Evolutionary conservation across 1,140 invertebrate species (phyloP), one percentile per base, ranked within the genome.

Genomic region (Procambarus clarkii): DNA sequence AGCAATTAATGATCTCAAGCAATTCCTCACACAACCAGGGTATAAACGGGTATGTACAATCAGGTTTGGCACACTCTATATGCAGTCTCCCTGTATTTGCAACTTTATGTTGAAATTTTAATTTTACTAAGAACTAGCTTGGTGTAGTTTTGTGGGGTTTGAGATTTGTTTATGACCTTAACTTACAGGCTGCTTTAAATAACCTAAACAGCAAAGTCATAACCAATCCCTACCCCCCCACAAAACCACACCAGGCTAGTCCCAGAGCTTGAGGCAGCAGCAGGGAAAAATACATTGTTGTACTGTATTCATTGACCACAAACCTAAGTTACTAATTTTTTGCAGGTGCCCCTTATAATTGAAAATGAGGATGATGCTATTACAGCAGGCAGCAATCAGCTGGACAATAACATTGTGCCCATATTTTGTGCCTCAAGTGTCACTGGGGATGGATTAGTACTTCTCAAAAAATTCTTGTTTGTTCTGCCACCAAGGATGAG

Each of bases 361-460:
- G 95, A 95, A 88, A 96, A 95, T 92, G 95, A 96, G 44, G 97
- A 97, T 94, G 97, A 97, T 94, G 96, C 96, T 24, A 96, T 97
- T 34, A 96, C 96, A 69, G 96, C 96, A 74, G 96, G 96, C 48
- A 95, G 95, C 3, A 96, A 96, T 93, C 95, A 96, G 92, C 94
- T 96, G 34, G 95, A 95, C 11, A 95, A 96, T 54, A 96, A 96
- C 34, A 83, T 97, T 84, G 96, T 98, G 74, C 98, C 99, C 13
- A 97, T 99, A 93, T 98, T 99, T 94, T 96, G 96, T 81, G 97
- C 99, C n/a, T 99, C 98, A n/a, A 98, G 97, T 94, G 98, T 99
- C 0, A 98, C 96, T 21, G 99, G 99, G 2, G 95, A 96, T 85
- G 98, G 98, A 13, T 95, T 99, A 3, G 96, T 97, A 93, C 95